Evolutionary conservation across 2,888 invertebrate species (phyloP), one percentile per base, ranked within the genome.

Genomic region (Tethea ocularis): DNA sequence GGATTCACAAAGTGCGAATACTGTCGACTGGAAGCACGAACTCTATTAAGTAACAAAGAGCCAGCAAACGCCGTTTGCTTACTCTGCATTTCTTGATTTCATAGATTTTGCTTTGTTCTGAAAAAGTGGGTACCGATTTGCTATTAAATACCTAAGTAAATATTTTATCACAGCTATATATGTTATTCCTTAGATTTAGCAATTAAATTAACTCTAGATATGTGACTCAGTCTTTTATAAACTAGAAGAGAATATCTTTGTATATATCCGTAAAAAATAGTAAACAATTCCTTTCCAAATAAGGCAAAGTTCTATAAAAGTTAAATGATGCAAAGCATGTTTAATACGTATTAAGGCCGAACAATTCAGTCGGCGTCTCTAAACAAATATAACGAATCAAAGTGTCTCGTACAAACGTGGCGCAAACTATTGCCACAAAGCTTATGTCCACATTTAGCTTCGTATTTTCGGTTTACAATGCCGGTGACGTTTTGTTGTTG

Each of bases 361-460:
- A 46, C 46, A 20, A 46, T 46, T 46, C 10, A 20, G 8, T 15
- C 46, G 20, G 58, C 60, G 57, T 59, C 38, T 60, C 60, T 67
- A 71, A 70, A 73, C 72, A 75, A 71, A 66, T 64, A 61, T 57
- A 64, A 68, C 68, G 71, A 81, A 81, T 79, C 78, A 81, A 78
- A 77, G 72, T 73, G 69, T 71, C 69, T 68, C 60, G 60, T 62
- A 63, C 67, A 33, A 33, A 33, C 33, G 33, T 13, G 33, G 33
- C 33, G 13, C 69, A 71, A 72, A 77, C 74, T 77, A 74, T 71
- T 70, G 67, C 71, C 68, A 67, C 72, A 68, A 60, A 73, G 71
- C 68, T 64, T 71, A 71, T 69, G 75, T 77, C 72, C 69, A 77
- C 75, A 76, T 75, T 77, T 68, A 69, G 74, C 80, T 82, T 78